Conservation (phyloP, 2,113 vertebrate species). For the Podocnemis expansa region DNA sequence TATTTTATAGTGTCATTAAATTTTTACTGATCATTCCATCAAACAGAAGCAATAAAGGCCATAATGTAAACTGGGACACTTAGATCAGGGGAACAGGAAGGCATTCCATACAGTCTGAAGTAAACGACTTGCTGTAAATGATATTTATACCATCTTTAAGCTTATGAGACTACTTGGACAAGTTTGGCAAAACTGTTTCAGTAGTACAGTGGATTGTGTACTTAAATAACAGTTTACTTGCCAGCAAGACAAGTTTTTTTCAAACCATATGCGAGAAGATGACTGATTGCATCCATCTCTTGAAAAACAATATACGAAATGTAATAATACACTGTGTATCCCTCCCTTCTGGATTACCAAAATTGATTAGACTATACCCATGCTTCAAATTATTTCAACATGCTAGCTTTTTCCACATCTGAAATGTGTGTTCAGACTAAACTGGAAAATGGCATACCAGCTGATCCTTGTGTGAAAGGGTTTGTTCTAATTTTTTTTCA, state of each 20-base stretch:
- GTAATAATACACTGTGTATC: conserved; percentile 76
- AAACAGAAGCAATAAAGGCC: conserved; percentile 94
- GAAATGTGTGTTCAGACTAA: conserved; percentile 77
- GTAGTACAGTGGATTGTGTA: conserved; percentile 83
- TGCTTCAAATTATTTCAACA: conserved; percentile 86
- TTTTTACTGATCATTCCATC: conserved; percentile 99
- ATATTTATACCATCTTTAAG: conserved; percentile 88
- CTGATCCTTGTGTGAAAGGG: conserved; percentile 75
- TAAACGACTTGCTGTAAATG: conserved; percentile 84
- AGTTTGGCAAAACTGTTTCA: conserved; percentile 87
- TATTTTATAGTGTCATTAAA: conserved; percentile 99
- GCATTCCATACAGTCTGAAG: conserved; percentile 80
- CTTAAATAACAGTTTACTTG: conserved; percentile 86
- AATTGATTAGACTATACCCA: conserved; percentile 77
- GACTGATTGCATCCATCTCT: conserved; percentile 76
- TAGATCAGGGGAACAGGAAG: conserved; percentile 82
- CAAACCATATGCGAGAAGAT: conserved; percentile 73
- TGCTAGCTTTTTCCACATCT: conserved; percentile 80
- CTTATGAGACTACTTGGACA: conserved; percentile 85
- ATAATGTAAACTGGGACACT: conserved; percentile 87
- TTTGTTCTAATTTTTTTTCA: conserved; percentile 73
- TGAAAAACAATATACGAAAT: conserved; percentile 82
- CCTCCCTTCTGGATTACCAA: conserved; percentile 81
- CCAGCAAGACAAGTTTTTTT: conserved; percentile 76
- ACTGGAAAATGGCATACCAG: conserved; percentile 83